Evolutionary conservation across 2,888 invertebrate species (phyloP), one percentile per base, ranked within the genome.

Genomic region (Meteorus cinctellus): DNA sequence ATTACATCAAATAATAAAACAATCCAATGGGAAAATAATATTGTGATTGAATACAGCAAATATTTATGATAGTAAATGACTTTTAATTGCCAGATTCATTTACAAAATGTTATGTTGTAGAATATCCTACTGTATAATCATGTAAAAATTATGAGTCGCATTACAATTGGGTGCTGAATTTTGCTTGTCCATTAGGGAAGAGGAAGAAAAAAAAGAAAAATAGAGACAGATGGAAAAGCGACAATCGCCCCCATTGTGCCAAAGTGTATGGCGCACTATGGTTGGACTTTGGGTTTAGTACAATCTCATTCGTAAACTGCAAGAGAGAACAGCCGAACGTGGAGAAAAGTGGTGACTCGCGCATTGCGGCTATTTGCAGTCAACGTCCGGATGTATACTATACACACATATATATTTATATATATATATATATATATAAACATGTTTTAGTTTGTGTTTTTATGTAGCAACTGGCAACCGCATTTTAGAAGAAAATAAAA

Each of bases 281-380:
- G 60, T 31, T n/a, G 19, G n/a, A 55, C 45, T 41, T 34, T 60
- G 27, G 19, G 74, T 63, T 34, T 14, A 31, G n/a, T 45, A 63
- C 62, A 63, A 36, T 55, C 41, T 34, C 41, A 71, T 41, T 60
- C 59, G 41, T 19, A 27, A 27, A 55, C 51, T 63, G 71, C 74
- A 67, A 67, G 12, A 36, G 41, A 31, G 19, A 63, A 41, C 24
- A 62, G 24, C 41, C 36, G 16, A 16, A 77, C 67, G 41, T 63
- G 34, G 41, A 68, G 75, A 63, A 62, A 69, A 73, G 65, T 65
- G 67, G 72, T 72, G 71, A 76, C 72, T 65, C 65, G 76, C 72
- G 76, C 72, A 68, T 62, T 36, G 76, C 72, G 45, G 68, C 77
- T 76, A 77, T 77, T 75, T 71, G 68, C 75, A 75, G 71, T 75